Evolutionary conservation across 1,140 invertebrate species (phyloP).

Genomic region (Eulimnadia texana): DNA sequence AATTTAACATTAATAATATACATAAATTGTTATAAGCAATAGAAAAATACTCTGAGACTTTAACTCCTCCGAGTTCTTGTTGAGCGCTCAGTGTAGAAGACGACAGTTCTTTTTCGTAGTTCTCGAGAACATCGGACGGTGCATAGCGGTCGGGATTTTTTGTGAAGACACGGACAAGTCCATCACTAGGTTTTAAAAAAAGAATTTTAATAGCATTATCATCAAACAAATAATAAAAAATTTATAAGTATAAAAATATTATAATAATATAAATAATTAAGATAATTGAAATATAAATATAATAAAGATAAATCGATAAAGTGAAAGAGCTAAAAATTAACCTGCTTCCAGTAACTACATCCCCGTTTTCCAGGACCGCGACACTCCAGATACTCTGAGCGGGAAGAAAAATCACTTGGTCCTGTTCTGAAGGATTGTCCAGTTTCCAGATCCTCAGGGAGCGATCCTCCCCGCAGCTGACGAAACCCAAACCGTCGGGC

Average conservation of each 20-base stretch:
- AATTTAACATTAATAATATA: not conserved
- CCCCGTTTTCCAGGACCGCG: slow-evolving; percentile 59
- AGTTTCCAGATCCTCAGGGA: slow-evolving; percentile 66
- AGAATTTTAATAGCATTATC: slow-evolving; percentile 9
- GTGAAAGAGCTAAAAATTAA: too few species aligned
- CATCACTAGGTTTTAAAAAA: slow-evolving; percentile 49
- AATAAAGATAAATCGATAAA: too few species aligned
- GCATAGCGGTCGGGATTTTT: slow-evolving; percentile 49
- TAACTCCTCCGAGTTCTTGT: slow-evolving; percentile 62
- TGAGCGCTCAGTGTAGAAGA: slow-evolving; percentile 40
- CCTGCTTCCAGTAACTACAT: slow-evolving; percentile 75
- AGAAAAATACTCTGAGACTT: slow-evolving; percentile 55
- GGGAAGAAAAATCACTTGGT: slow-evolving; percentile 61
- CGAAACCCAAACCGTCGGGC: slow-evolving; percentile 42
- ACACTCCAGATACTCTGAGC: slow-evolving; percentile 81
- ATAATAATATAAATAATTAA: too few species aligned
- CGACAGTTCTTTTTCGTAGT: slow-evolving; percentile 57
- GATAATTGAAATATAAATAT: too few species aligned
- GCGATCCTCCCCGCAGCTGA: slow-evolving; percentile 71
- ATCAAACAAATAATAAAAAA: slow-evolving; percentile 15
- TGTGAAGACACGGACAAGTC: slow-evolving; percentile 69
- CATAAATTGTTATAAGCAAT: not conserved
- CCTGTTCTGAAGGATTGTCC: slow-evolving; percentile 26
- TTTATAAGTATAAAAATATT: not conserved
- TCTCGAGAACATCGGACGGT: slow-evolving; percentile 36